Conservation (phyloP, 2,797 vertebrate species). For the Euthynnus affinis region DNA sequence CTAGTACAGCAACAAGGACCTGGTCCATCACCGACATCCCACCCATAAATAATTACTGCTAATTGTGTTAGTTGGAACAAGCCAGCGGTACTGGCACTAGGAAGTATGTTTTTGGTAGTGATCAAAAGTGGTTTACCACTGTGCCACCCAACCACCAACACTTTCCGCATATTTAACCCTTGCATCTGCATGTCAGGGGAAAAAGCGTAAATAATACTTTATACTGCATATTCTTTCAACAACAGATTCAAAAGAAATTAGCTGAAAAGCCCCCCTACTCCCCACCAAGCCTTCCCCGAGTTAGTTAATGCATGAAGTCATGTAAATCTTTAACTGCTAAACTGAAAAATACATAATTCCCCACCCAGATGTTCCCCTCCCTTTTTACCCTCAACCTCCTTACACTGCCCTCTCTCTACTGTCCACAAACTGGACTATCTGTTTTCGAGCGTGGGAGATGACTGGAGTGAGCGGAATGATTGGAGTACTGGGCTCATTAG, state of each 20-base stretch:
- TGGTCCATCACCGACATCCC: slow-evolving; percentile 3
- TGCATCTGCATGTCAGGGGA: slow-evolving; percentile 12
- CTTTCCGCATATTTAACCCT: not conserved
- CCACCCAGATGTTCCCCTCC: slow-evolving; percentile 3
- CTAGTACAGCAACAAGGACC: not conserved
- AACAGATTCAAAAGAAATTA: slow-evolving; percentile 30
- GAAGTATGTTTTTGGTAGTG: not conserved
- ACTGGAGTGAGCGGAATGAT: slow-evolving; percentile 76
- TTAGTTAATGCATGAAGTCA: slow-evolving; percentile 36
- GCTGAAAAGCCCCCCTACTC: slow-evolving; percentile 12
- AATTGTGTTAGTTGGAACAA: not conserved
- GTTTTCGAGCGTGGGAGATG: slow-evolving; percentile 79
- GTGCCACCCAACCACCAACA: not conserved
- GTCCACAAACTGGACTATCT: slow-evolving; percentile 81
- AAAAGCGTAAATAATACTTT: slow-evolving; percentile 10
- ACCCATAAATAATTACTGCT: not conserved
- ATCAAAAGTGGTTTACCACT: not conserved
- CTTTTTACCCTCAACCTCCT: slow-evolving; percentile 21
- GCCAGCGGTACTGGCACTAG: not conserved
- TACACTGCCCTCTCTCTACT: slow-evolving; percentile 77
- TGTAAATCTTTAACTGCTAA: slow-evolving; percentile 44
- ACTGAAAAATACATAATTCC: slow-evolving; percentile 35
- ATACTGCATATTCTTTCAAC: not conserved
- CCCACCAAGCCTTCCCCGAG: slow-evolving; percentile 5
- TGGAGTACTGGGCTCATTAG: slow-evolving; percentile 54